Percentiles rank a stretch among this genome's conserved stretches.
These are phyloP conservation scores for Drosophila putrida DNA, from an alignment of 2,888 invertebrate genomes.

Conservation along the genomic window DNA sequence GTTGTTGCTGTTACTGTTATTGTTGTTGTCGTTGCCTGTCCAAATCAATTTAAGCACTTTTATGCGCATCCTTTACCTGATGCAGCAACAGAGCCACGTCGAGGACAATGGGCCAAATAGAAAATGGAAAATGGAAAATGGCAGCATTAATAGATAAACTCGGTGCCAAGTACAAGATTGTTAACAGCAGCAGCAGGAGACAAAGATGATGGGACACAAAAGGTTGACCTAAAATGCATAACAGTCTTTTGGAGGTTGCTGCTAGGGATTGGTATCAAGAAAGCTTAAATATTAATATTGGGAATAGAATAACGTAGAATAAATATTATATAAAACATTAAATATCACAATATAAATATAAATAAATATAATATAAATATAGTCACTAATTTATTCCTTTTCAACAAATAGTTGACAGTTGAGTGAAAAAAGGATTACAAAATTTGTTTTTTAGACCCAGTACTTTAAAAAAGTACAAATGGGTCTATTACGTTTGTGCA, in stretches of 20 bases:
- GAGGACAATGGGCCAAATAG: constrained; percentile 59
- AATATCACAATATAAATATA: no score
- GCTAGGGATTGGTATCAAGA: background rate
- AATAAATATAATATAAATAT: no score
- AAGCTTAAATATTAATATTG: no score
- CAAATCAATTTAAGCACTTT: constrained; percentile 65
- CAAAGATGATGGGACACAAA: constrained; percentile 43
- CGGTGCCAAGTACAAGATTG: constrained; percentile 57
- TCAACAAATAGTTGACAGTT: no score
- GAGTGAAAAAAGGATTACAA: no score
- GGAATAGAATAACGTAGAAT: no score
- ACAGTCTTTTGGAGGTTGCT: constrained; percentile 48
- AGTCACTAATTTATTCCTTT: no score
- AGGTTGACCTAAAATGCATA: constrained; percentile 62
- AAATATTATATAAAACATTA: no score
- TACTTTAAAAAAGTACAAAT: no score
- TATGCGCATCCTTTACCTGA: constrained; percentile 61
- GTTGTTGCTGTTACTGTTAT: background rate
- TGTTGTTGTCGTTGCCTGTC: constrained; percentile 27
- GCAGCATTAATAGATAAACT: constrained; percentile 53
- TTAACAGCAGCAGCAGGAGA: constrained; percentile 41
- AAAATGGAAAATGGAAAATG: constrained; percentile 48
- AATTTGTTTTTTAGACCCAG: no score
- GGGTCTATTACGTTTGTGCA: no score
- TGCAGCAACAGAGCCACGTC: constrained; percentile 31